Conservation (phyloP, 2,113 vertebrate species). For the Anguilla rostrata region DNA sequence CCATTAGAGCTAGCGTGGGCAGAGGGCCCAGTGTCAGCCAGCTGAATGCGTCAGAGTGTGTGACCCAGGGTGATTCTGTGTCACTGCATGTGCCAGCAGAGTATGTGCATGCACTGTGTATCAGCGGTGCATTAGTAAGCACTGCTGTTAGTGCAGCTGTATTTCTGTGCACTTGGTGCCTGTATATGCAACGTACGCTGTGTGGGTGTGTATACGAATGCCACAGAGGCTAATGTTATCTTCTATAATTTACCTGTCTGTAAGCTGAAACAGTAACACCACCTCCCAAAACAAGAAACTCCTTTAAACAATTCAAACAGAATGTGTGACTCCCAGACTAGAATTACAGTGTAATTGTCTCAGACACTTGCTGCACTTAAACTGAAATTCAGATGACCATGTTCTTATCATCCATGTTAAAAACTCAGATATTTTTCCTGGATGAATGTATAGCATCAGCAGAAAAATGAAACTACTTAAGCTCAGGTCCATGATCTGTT, state of each 20-base stretch:
- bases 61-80: slow-evolving; percentile 27
- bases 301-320: neutral
- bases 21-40: slow-evolving; percentile 13
- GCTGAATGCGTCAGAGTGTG: slow-evolving; percentile 22
- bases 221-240: slow-evolving; percentile 8
- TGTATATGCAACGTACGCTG: neutral
- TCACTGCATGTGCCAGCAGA: slow-evolving; percentile 21
- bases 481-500: too few species aligned
- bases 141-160: neutral
- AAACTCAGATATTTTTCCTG: neutral
- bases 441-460: too few species aligned
- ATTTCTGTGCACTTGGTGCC: neutral
- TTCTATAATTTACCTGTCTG: neutral
- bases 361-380: neutral
- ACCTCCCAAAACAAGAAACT: neutral
- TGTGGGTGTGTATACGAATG: neutral
- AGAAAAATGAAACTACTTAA: too few species aligned
- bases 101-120: neutral
- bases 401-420: neutral
- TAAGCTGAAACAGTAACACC: neutral
- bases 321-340: neutral
- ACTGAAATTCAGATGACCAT: neutral
- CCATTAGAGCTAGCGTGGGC: slow-evolving; percentile 52
- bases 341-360: neutral
- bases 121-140: neutral